Base-by-base conservation (phyloP, 2,888 invertebrate genomes). In the Leptopilina myrica region DNA sequence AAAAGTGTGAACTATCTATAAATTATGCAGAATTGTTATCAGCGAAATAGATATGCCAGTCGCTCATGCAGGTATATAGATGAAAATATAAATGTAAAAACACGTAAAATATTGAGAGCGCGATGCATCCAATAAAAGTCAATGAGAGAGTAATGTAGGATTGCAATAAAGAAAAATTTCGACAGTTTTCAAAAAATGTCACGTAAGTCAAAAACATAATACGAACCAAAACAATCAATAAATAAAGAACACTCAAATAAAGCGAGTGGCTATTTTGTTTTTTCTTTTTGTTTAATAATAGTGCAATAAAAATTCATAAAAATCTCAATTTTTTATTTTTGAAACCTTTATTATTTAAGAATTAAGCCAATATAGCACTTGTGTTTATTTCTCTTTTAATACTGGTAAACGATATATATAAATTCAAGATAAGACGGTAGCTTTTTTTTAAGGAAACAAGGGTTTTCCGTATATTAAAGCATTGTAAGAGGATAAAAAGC, bases 11-110 rank as follows among this genome's bases (percentile, higher is more conserved):
- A 59, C 14, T 67, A 40, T 78, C 73, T 80, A 82, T 84, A 81
- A 84, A 84, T 85, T 85, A 85, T 84, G 83, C 83, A 80, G 83
- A 76, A 81, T 73, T 85, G 85, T 88, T 88, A 88, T 88, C 88
- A 87, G 86, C 80, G 76, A 78, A 80, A 66, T 77, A 81, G 79
- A 81, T 59, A 76, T 26, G 33, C 49, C 49, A 49, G 49, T 73
- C 33, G 56, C 33, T 26, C 73, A 73, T 56, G 49, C 73, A 73
- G 73, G 56, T 56, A 73, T 56, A 53, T 56, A 73, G 73, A 56
- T 73, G 11, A 53, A 33, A 15, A 67, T 67, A 56, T 73, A 69
- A 53, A 69, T 7, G 33, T 56, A 15, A n/a, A n/a, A 53, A 56
- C 14, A 56, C 49, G 67, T 46, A 67, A 67, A 56, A 53, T 56